Evolutionary conservation across 2,113 vertebrate species (phyloP), one percentile per base, ranked within the genome.

Genomic region (Paratilapia polleni): DNA sequence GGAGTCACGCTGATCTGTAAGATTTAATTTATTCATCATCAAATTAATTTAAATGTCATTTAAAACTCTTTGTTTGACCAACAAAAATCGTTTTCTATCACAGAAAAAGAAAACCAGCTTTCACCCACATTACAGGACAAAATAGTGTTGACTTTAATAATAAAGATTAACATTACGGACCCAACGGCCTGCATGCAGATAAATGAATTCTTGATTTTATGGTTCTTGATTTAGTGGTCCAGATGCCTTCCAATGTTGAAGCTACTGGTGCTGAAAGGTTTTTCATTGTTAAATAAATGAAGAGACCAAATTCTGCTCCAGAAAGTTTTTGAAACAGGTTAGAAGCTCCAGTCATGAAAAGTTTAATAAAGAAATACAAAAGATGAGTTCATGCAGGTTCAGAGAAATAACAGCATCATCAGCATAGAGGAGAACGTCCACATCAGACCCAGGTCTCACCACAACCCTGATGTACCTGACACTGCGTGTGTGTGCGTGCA

Each of bases 1-100:
- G 92, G 93, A 70, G 49, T 93, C 75, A 12, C 76, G 5, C 7
- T 93, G 28, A 82, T 94, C 83, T 94, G 94, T 94, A 80, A 94
- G 92, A 83, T 0, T 5, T 0, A 8, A 17, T 17, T 6, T 54
- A 52, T 36, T 43, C 20, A 2, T 24, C 5, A 75, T 59, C 14
- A 6, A 10, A 24, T 10, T 6, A 3, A 15, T 76, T 70, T 24
- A 28, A 70, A 20, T 17, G 15, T 3, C 47, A 47, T 34, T 34
- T 34, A 43, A 11, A 11, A 47, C 4, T 15, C 11, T 43, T 43
- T 43, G 36, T 38, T 38, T 38, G 36, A 38, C 36, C 8, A 11
- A 38, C 2, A n/a, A 38, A 10, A 10, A 38, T 38, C 8, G 36
- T 38, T 38, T 38, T 38, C 36, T 38, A 9, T 11, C 8, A 38